Evolutionary conservation across 1,140 invertebrate species (phyloP).

Genomic region (Telenomus remus): DNA sequence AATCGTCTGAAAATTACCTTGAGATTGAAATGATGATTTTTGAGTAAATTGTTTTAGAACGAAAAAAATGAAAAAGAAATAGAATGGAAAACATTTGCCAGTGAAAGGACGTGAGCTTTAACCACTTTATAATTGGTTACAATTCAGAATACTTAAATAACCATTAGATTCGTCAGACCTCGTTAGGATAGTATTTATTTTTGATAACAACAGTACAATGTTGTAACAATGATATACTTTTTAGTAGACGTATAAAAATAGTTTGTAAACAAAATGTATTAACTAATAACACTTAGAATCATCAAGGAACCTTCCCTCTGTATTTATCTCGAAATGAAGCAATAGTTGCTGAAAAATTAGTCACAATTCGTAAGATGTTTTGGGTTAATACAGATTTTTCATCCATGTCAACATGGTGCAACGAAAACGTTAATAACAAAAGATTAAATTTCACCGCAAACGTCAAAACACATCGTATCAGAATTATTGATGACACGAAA

Average conservation of each 20-base stretch:
- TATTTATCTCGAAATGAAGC: not conserved
- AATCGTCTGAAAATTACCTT: conserved; percentile 7
- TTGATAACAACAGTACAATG: too few species aligned
- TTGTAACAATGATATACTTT: too few species aligned
- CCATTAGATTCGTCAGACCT: conserved; percentile 19
- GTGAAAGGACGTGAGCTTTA: conserved; percentile 34
- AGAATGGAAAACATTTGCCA: conserved; percentile 1
- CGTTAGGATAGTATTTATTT: too few species aligned
- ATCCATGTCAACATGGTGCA: not conserved
- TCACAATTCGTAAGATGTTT: conserved; percentile 17
- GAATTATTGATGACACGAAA: conserved; percentile 26
- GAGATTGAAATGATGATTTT: conserved; percentile 10
- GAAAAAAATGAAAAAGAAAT: not conserved
- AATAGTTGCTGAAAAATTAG: conserved; percentile 10
- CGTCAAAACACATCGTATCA: conserved; percentile 5
- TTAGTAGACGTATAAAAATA: too few species aligned
- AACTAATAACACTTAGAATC: not conserved
- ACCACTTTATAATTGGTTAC: too few species aligned
- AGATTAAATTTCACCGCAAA: conserved; percentile 7
- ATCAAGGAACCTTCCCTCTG: conserved; percentile 18
- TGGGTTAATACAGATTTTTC: conserved; percentile 15
- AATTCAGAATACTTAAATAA: too few species aligned
- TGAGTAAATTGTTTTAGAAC: not conserved
- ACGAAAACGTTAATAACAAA: conserved; percentile 20
- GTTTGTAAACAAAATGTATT: too few species aligned